phyloP scores from a whole-genome alignment of 2,797 vertebrate genomes.

The Sphenodon punctatus region DNA sequence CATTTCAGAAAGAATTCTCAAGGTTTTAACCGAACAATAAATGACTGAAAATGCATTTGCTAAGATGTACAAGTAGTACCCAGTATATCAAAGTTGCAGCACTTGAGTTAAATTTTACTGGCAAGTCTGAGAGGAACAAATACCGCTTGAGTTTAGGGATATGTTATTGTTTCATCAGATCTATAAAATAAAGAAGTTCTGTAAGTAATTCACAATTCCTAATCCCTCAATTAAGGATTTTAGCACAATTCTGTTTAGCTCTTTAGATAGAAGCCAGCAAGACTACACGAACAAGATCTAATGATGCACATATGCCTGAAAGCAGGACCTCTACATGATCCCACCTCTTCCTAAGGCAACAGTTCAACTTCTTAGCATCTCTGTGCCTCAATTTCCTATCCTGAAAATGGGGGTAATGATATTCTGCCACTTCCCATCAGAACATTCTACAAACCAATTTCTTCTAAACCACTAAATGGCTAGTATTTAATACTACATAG shows the following conservation, averaged over 20 bases:
- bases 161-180: no score
- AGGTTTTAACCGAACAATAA: conserved; percentile 14
- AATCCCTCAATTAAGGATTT: neutral
- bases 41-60: conserved; percentile 54
- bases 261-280: neutral
- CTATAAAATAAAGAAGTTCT: neutral
- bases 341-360: conserved; percentile 59
- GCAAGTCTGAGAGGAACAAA: neutral
- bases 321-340: conserved; percentile 36
- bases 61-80: conserved; percentile 6
- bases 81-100: conserved; percentile 30
- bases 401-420: conserved; percentile 44
- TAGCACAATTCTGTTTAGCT: neutral
- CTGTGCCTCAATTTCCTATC: conserved; percentile 27
- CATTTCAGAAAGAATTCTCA: conserved; percentile 29
- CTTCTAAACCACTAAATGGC: neutral
- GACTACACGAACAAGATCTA: neutral
- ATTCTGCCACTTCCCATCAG: conserved; percentile 47
- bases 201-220: neutral
- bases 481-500: neutral
- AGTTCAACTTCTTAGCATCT: conserved; percentile 35
- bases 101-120: conserved; percentile 16
- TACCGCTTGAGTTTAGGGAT: neutral
- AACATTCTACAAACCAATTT: conserved; percentile 2
- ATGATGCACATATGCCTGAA: neutral